Evolutionary conservation across 2,797 vertebrate species (phyloP).

Genomic region (Thalassophryne amazonica): DNA sequence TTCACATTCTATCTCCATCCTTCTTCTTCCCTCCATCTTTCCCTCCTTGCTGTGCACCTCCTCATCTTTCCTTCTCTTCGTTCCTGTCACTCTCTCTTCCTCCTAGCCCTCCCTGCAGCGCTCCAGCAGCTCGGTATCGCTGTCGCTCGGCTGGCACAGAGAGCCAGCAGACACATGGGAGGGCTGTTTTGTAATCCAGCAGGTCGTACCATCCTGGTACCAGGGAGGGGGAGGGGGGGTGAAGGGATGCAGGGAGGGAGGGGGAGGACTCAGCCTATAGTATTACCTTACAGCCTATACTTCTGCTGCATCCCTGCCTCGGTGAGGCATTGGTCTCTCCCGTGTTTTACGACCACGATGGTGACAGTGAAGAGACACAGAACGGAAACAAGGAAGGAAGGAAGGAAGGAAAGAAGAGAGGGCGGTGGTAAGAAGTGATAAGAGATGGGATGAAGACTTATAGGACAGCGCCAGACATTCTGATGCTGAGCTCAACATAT

Average conservation of each 20-base stretch:
- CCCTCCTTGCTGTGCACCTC: background rate
- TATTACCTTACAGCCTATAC: slow-evolving; percentile 60
- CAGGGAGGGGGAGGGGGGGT: slow-evolving; percentile 31
- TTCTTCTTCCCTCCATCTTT: background rate
- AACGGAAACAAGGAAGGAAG: slow-evolving; percentile 32
- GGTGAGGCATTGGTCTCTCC: slow-evolving; percentile 72
- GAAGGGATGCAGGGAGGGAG: slow-evolving; percentile 32
- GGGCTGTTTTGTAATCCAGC: slow-evolving; percentile 83
- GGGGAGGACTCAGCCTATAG: slow-evolving; percentile 44
- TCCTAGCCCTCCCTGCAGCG: too few species aligned
- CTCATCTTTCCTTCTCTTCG: slow-evolving; percentile 5
- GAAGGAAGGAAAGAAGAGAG: background rate
- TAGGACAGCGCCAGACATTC: too few species aligned
- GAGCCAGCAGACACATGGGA: slow-evolving; percentile 80
- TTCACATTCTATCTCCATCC: background rate
- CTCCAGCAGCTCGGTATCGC: slow-evolving; percentile 68
- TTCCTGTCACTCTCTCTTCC: background rate
- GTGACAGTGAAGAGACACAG: too few species aligned
- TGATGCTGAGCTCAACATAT: too few species aligned
- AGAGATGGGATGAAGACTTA: slow-evolving; percentile 31
- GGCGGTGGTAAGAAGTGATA: slow-evolving; percentile 9
- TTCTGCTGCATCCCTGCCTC: slow-evolving; percentile 67
- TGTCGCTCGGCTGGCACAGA: slow-evolving; percentile 79
- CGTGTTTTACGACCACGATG: slow-evolving; percentile 64
- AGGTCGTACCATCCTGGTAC: slow-evolving; percentile 80